Evolutionary conservation across 64 coral and sea anemone genomes (phyloP).

Genomic region (Dendrophyllia cribrosa): DNA sequence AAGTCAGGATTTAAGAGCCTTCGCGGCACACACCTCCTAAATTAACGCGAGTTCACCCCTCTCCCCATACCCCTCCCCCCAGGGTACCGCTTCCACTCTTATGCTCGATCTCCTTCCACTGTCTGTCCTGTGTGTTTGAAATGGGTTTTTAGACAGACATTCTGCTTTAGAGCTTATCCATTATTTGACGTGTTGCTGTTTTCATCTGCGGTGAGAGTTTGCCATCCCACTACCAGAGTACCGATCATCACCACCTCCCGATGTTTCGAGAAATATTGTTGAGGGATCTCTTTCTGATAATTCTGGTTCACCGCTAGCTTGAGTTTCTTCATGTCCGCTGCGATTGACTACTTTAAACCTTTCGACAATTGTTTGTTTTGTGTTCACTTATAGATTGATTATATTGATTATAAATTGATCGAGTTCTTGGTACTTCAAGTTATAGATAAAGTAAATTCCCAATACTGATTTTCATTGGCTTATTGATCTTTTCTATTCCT

Average conservation of each 20-base stretch:
- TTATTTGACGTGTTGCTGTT: neutral
- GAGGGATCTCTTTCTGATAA: neutral
- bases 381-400: too few species aligned
- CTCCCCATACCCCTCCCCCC: too few species aligned
- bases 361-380: neutral
- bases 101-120: neutral
- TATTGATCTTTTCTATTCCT: too few species aligned
- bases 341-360: neutral
- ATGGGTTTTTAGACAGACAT: neutral
- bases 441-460: too few species aligned
- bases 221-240: neutral
- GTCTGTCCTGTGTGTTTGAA: neutral
- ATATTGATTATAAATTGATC: too few species aligned
- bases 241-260: neutral
- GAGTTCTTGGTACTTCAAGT: too few species aligned
- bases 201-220: neutral
- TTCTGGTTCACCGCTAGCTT: conserved; percentile 14
- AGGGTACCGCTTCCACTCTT: too few species aligned
- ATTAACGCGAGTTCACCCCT: too few species aligned
- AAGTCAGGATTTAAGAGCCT: too few species aligned
- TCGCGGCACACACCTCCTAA: too few species aligned
- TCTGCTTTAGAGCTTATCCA: neutral
- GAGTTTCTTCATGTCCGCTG: neutral
- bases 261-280: neutral
- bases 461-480: too few species aligned